Evolutionary conservation across 2,888 invertebrate species (phyloP), one percentile per base, ranked within the genome.

Genomic region (Eupsilia transversa): DNA sequence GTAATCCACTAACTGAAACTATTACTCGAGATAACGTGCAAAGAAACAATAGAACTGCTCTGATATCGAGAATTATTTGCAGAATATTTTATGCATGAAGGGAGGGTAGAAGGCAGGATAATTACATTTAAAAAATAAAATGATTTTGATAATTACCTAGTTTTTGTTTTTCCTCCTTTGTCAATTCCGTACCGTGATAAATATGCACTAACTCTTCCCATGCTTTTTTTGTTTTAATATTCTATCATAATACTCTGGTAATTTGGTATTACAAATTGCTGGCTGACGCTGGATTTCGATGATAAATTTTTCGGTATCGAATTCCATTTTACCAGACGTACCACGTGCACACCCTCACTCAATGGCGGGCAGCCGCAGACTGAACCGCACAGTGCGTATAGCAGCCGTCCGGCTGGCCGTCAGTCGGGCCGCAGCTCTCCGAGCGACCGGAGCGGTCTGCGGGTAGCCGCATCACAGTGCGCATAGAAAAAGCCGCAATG

Each of bases 51-150:
- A 80, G 63, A 80, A 82, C 77, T 82, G 83, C 79, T 46, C 70
- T 72, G 83, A 79, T 81, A 83, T 67, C 59, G 85, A 81, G 75
- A 85, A 81, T 83, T 81, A 61, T 83, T 84, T 83, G 84, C 80
- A 49, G 83, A 84, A 64, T 83, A 83, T 81, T 83, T 84, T 69
- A 83, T 83, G 77, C 72, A 61, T 59, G 75, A 84, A 74, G 79
- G 61, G 61, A 43, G 61, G 61, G 61, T 61, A 63, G 77, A 77
- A 72, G 60, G 60, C 60, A 61, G 23, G 49, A 49, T 49, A 49
- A 49, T 49, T 49, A 23, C 49, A 49, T 49, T 49, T 49, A 49
- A 49, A 46, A 23, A 46, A 23, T 49, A 49, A 49, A 49, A 23
- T 23, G 23, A 49, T 46, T 46, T 49, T 49, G 23, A 9, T 49